Percentiles rank a stretch among this genome's conserved stretches.
Conservation (phyloP, 2,797 vertebrate species). For the Emydoidea blandingii region DNA sequence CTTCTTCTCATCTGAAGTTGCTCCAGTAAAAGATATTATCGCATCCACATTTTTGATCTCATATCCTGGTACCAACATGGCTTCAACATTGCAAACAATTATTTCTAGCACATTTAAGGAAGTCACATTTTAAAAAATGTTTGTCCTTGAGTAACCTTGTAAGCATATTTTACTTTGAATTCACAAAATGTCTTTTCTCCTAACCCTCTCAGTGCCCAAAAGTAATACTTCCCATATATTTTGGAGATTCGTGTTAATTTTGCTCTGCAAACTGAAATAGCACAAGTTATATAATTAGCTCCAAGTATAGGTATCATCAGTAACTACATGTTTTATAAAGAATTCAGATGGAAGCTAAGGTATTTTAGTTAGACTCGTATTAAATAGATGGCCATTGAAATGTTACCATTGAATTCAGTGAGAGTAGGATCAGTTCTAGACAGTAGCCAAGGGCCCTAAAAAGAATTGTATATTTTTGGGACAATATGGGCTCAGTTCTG, state of each 20-base stretch:
- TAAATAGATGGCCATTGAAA: not conserved
- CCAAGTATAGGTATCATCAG: not conserved
- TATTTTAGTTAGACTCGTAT: not conserved
- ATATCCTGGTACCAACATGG: not conserved
- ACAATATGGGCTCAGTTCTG: not conserved
- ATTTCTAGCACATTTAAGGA: not conserved
- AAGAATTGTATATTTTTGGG: not conserved
- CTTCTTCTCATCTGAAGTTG: not conserved
- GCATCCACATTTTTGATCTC: not conserved
- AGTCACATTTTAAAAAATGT: not conserved
- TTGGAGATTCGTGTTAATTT: not conserved
- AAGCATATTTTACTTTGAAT: not conserved
- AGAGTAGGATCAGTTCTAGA: not conserved
- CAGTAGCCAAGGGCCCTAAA: not conserved
- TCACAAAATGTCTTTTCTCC: not conserved
- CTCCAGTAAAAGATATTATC: not conserved
- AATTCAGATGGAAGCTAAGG: not conserved
- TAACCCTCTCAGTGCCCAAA: not conserved
- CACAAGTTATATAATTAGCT: conserved; percentile 25
- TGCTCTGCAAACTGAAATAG: conserved; percentile 1
- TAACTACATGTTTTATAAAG: not conserved
- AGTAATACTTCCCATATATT: not conserved
- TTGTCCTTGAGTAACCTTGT: not conserved
- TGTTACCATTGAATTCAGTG: not conserved
- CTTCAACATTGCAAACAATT: not conserved